Conservation (phyloP, 2,113 vertebrate genomes). For the Upupa epops region DNA sequence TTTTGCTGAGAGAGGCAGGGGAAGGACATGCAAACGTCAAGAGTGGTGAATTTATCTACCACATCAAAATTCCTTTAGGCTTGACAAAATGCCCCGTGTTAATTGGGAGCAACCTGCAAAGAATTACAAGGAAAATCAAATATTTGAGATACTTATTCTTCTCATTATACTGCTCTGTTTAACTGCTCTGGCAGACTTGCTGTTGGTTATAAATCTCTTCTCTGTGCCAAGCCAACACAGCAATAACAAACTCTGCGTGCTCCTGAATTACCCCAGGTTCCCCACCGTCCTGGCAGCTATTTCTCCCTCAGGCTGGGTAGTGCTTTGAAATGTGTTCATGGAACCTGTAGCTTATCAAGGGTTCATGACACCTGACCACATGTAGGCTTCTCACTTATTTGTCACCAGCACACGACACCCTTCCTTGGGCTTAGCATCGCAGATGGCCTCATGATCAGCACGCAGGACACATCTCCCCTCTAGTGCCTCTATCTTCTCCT, state of each 20-base stretch:
- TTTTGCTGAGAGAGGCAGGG: neutral
- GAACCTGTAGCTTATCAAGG: neutral
- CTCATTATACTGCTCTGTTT: conserved; percentile 17
- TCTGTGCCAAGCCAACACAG: neutral
- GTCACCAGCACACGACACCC: accelerated
- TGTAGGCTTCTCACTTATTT: neutral
- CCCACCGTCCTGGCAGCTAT: neutral
- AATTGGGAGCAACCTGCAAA: conserved; percentile 13
- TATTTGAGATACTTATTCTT: conserved; percentile 50
- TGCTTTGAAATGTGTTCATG: neutral
- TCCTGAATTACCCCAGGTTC: neutral
- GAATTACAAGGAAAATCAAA: conserved; percentile 56
- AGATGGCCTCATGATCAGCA: accelerated
- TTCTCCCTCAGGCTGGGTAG: neutral
- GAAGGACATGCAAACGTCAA: neutral
- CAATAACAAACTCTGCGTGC: neutral
- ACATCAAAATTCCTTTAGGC: neutral
- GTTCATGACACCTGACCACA: neutral
- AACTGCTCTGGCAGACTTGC: conserved; percentile 7
- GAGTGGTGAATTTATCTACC: conserved; percentile 3
- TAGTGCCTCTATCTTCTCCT: neutral
- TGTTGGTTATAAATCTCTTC: neutral
- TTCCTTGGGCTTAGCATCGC: neutral
- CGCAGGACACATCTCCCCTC: neutral
- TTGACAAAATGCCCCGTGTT: conserved; percentile 28